Base-by-base conservation (phyloP, 2,113 vertebrate genomes). In the Grammomys dolichurus region DNA sequence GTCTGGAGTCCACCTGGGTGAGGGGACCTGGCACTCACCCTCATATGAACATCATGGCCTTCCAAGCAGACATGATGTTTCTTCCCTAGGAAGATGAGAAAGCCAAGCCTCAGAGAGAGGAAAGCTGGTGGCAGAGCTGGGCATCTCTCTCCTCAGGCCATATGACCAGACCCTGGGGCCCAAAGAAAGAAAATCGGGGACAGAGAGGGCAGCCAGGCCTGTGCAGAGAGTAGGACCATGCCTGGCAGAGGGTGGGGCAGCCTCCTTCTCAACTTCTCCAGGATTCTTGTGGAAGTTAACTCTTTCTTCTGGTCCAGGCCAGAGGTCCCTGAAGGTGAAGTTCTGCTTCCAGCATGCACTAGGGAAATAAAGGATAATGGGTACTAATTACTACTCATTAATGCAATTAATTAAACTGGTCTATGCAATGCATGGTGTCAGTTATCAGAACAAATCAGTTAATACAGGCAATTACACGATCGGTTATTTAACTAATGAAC, bases 401-500 rank as follows among this genome's bases (percentile, higher is more conserved):
- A 97, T 96, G 63, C 90, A 90, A 93, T 97, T 97, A 97, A 96
- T 96, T 95, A 96, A 96, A 82, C 86, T 93, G 95, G 96, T 91
- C 17, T 93, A 86, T 94, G 89, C 87, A 93, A 84, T 67, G n/a
- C 91, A 86, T 82, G 82, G n/a, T 85, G 85, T 94, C 93, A 84
- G 92, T 97, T 96, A 97, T 96, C 94, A 94, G 95, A 96, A 93
- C 82, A 95, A 92, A 96, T 97, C 95, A 87, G 95, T 93, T 97
- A 93, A 91, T 91, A 84, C 31, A 77, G 75, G 82, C 94, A 97
- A 94, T 96, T 90, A 95, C 92, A 95, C 48, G 80, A 36, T 60
- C 94, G 89, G 65, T 91, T 94, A 96, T 97, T 98, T 97, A 90
- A 97, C 97, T 97, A 96, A 97, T 96, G 95, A 94, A 97, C 92